Conservation (phyloP, 2,797 vertebrate species). For the Chelon auratus region DNA sequence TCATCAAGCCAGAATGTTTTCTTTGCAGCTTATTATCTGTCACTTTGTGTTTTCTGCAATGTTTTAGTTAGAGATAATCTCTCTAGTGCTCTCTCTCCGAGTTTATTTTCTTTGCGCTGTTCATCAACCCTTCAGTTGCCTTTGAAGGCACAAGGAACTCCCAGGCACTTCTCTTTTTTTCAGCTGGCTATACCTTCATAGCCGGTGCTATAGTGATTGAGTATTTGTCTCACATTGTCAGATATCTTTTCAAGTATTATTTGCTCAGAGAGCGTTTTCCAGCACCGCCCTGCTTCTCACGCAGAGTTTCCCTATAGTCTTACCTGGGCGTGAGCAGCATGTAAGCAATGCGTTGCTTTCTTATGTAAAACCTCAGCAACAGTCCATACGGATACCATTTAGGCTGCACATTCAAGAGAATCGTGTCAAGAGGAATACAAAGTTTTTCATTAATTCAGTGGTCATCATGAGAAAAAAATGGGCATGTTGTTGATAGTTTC, state of each 20-base stretch:
- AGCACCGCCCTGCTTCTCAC: slow-evolving; percentile 43
- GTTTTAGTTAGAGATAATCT: slow-evolving; percentile 27
- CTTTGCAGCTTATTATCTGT: slow-evolving; percentile 38
- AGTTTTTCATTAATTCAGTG: neutral
- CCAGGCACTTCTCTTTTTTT: neutral
- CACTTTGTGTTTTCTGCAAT: slow-evolving; percentile 39
- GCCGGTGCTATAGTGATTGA: slow-evolving; percentile 8
- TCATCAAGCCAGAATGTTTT: slow-evolving; percentile 49
- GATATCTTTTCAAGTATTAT: slow-evolving; percentile 50
- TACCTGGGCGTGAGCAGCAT: slow-evolving; percentile 22
- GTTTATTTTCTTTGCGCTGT: slow-evolving; percentile 49
- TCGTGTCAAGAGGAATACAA: neutral
- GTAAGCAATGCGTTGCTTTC: neutral
- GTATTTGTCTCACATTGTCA: slow-evolving; percentile 27
- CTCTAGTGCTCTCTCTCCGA: neutral
- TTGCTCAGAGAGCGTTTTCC: slow-evolving; percentile 37
- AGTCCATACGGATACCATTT: slow-evolving; percentile 6
- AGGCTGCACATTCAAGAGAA: neutral
- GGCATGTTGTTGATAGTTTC: too few species aligned
- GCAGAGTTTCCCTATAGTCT: slow-evolving; percentile 16
- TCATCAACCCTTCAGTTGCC: neutral
- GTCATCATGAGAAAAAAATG: too few species aligned
- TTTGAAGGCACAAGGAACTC: slow-evolving; percentile 25
- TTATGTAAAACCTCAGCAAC: slow-evolving; percentile 25
- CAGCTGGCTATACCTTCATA: neutral